Conservation (phyloP, 2,113 vertebrate species). For the Eonycteris spelaea region DNA sequence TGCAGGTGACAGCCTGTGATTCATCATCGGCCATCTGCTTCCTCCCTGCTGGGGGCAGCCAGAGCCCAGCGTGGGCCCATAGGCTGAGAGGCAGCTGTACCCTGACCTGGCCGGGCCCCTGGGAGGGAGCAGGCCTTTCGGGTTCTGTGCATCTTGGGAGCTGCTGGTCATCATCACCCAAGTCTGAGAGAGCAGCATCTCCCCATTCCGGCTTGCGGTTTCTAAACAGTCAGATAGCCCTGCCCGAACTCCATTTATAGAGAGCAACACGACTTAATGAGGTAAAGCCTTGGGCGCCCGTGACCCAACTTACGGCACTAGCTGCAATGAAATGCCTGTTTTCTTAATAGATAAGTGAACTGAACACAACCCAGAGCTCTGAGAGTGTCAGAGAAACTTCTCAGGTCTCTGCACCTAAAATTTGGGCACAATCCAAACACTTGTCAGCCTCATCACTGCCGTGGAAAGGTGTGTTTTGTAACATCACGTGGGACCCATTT, state of each 20-base stretch:
- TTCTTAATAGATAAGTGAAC: slow-evolving; percentile 75
- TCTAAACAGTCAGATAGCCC: slow-evolving; percentile 80
- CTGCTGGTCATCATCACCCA: slow-evolving; percentile 66
- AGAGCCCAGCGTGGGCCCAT: not conserved
- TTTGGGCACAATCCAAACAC: slow-evolving; percentile 73
- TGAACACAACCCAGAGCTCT: slow-evolving; percentile 70
- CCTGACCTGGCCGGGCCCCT: not conserved
- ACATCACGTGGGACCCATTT: slow-evolving; percentile 58
- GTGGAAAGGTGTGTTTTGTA: slow-evolving; percentile 58
- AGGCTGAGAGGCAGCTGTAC: not conserved
- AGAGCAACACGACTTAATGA: slow-evolving; percentile 75
- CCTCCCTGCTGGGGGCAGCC: not conserved
- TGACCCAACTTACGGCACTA: slow-evolving; percentile 70
- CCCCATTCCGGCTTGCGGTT: slow-evolving; percentile 68
- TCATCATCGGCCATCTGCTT: slow-evolving; percentile 51
- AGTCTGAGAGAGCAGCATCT: slow-evolving; percentile 74
- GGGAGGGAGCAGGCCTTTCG: slow-evolving; percentile 38
- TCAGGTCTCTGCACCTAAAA: slow-evolving; percentile 52
- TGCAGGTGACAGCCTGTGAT: not conserved
- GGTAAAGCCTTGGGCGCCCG: slow-evolving; percentile 74
- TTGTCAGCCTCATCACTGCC: slow-evolving; percentile 74
- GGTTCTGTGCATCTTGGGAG: slow-evolving; percentile 68
- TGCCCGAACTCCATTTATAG: slow-evolving; percentile 77
- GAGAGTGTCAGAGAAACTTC: slow-evolving; percentile 70
- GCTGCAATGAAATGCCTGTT: slow-evolving; percentile 80